Conservation (phyloP, 2,888 invertebrate species). For the Tenthredo livida region DNA sequence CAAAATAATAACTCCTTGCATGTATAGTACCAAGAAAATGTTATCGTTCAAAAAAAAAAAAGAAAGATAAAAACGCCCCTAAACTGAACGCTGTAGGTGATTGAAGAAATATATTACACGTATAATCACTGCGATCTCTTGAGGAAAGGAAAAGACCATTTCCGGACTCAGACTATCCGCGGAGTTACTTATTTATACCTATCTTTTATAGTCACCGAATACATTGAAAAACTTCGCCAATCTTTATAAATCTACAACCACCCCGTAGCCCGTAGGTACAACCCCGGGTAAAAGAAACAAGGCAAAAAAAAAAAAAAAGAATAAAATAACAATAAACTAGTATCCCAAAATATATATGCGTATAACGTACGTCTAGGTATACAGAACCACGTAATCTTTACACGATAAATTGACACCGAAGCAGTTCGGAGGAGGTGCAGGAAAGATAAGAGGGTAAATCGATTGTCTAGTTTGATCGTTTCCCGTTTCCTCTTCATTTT, state of each 20-base stretch:
- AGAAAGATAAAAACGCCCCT: too few relatives aligned
- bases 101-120: neutral
- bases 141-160: neutral
- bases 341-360: neutral
- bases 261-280: neutral
- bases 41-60: neutral
- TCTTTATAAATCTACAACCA: slow-evolving; percentile 20
- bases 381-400: neutral
- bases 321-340: neutral
- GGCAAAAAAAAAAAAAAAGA: neutral
- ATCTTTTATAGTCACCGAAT: slow-evolving; percentile 22
- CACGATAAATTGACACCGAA: slow-evolving; percentile 1
- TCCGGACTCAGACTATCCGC: slow-evolving; percentile 14
- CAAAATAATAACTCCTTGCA: neutral
- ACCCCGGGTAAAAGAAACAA: neutral
- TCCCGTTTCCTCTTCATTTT: neutral
- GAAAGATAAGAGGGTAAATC: slow-evolving; percentile 25
- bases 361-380: neutral
- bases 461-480: slow-evolving; percentile 16
- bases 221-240: slow-evolving; percentile 35
- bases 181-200: slow-evolving; percentile 3
- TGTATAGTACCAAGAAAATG: neutral
- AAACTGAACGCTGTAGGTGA: neutral
- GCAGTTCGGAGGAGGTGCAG: neutral
- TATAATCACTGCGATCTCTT: slow-evolving; percentile 16